A percentile compares a stretch with the other conserved stretches of the same genome.
Conservation (phyloP, 2,888 invertebrate genomes). For the Platypus cylindrus region DNA sequence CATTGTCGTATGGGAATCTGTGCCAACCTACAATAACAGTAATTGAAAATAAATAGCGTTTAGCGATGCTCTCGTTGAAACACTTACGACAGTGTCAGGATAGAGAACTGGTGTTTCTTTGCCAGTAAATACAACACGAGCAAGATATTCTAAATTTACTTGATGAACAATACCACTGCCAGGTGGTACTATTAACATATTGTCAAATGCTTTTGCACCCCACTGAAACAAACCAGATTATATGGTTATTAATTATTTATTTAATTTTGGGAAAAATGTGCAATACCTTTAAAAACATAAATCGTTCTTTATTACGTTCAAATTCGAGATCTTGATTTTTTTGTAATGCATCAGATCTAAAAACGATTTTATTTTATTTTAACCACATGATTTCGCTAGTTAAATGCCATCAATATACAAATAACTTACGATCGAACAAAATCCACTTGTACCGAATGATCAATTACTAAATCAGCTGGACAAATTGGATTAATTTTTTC, state of each 20-base stretch:
- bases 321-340: slow-evolving; percentile 94
- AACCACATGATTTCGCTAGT: not conserved
- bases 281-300: slow-evolving; percentile 91
- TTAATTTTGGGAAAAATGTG: too few relatives aligned
- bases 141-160: slow-evolving; percentile 92
- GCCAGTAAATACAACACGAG: slow-evolving; percentile 74
- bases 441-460: slow-evolving; percentile 97
- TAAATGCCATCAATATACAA: not conserved
- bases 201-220: slow-evolving; percentile 91
- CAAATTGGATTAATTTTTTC: slow-evolving; percentile 93
- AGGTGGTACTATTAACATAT: slow-evolving; percentile 95
- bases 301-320: slow-evolving; percentile 88
- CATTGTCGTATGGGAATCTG: slow-evolving; percentile 99
- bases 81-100: slow-evolving; percentile 59
- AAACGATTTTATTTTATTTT: slow-evolving; percentile 18
- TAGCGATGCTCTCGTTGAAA: too few relatives aligned
- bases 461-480: slow-evolving; percentile 95
- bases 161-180: slow-evolving; percentile 98
- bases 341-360: slow-evolving; percentile 70
- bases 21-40: slow-evolving; percentile 76
- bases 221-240: slow-evolving; percentile 55
- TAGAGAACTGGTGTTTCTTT: slow-evolving; percentile 45
- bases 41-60: too few relatives aligned
- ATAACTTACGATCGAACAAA: slow-evolving; percentile 56
- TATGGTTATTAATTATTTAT: too few relatives aligned